Conservation (phyloP, 1,140 invertebrate species). For the Meloidogyne exigua region DNA sequence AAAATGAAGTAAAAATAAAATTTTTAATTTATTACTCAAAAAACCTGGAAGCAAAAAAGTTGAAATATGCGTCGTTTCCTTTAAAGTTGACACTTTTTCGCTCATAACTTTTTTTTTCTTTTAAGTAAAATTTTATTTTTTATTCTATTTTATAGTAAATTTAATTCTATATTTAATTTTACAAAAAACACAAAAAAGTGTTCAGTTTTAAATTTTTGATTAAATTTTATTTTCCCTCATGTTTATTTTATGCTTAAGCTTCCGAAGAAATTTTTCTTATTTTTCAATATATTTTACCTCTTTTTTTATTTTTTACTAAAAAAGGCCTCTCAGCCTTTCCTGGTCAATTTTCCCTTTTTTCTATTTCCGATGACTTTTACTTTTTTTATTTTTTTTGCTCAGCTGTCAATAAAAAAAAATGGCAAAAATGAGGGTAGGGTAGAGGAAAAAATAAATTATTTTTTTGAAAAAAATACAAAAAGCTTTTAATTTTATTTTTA, state of each 20-base stretch:
- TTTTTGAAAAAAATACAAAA: not conserved
- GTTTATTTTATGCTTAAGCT: not conserved
- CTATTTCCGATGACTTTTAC: not conserved
- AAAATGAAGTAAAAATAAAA: not conserved
- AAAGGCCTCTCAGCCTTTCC: not conserved
- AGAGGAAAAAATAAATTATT: no score
- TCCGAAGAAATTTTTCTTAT: not conserved
- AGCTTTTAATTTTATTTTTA: not conserved
- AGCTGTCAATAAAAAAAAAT: slow-evolving; percentile 1
- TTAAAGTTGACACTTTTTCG: not conserved
- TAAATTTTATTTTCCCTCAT: not conserved
- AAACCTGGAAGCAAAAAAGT: not conserved
- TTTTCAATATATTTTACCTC: not conserved
- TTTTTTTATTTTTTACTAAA: not conserved
- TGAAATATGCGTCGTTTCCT: not conserved
- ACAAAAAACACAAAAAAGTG: not conserved
- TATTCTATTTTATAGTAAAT: not conserved
- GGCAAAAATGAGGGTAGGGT: no score
- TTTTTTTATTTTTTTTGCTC: not conserved
- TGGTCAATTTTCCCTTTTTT: not conserved
- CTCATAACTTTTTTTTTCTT: not conserved
- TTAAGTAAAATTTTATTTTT: not conserved
- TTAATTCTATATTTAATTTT: not conserved
- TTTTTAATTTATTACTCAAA: not conserved
- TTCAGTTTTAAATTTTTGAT: not conserved